Conservation (phyloP, 2,113 vertebrate species). For the Bostrychus sinensis region DNA sequence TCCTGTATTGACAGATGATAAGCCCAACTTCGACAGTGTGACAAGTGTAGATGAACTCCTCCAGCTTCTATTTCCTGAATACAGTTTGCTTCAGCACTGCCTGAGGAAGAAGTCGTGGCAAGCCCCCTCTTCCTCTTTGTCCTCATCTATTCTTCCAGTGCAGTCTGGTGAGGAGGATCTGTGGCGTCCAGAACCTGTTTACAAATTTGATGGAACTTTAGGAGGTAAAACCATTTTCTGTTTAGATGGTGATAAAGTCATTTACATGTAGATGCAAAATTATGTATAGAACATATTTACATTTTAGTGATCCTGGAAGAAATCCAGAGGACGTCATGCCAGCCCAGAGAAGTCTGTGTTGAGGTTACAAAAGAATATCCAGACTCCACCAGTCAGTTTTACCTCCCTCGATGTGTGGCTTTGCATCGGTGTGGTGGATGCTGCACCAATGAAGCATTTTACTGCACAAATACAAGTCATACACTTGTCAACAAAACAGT, state of each 20-base stretch:
- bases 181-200: slow-evolving; percentile 61
- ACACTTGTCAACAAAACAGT: slow-evolving; percentile 77
- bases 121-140: slow-evolving; percentile 27
- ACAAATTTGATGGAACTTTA: slow-evolving; percentile 58
- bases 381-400: slow-evolving; percentile 74
- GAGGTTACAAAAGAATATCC: slow-evolving; percentile 78
- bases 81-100: slow-evolving; percentile 69
- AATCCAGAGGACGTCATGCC: slow-evolving; percentile 69
- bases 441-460: slow-evolving; percentile 70
- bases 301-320: slow-evolving; percentile 76
- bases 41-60: slow-evolving; percentile 67
- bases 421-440: slow-evolving; percentile 79
- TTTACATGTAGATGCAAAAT: neutral
- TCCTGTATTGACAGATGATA: slow-evolving; percentile 45
- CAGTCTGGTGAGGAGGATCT: slow-evolving; percentile 31
- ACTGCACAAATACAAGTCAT: slow-evolving; percentile 77
- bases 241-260: no score
- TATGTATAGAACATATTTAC: slow-evolving; percentile 10
- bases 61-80: slow-evolving; percentile 69
- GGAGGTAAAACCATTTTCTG: slow-evolving; percentile 45
- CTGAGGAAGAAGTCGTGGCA: slow-evolving; percentile 60
- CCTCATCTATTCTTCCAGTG: slow-evolving; percentile 30
- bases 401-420: slow-evolving; percentile 75
- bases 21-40: slow-evolving; percentile 57
- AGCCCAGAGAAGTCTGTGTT: slow-evolving; percentile 77